Conservation (phyloP, 2,797 vertebrate genomes). For the Pygocentrus nattereri region DNA sequence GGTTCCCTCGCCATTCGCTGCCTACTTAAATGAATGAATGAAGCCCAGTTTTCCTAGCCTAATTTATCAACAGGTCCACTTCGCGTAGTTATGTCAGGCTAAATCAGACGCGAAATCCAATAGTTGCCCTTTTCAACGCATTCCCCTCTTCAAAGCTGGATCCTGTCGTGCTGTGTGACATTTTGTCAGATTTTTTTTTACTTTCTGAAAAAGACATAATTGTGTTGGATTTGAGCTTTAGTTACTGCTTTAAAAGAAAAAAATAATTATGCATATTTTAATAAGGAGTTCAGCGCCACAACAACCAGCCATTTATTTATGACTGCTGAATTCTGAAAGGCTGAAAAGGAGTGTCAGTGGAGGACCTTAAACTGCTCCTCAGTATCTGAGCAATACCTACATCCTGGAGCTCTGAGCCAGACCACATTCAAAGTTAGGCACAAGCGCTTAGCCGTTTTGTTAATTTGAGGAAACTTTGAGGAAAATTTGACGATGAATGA, state of each 20-base stretch:
- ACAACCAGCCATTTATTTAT: background rate
- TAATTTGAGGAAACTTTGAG: background rate
- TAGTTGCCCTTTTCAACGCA: conserved; percentile 71
- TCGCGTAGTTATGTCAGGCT: background rate
- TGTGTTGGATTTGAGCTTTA: conserved; percentile 68
- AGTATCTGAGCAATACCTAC: too few species aligned
- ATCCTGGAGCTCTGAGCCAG: background rate
- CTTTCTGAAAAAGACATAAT: conserved; percentile 12
- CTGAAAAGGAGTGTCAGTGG: background rate
- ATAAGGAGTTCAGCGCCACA: background rate
- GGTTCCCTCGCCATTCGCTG: too few species aligned
- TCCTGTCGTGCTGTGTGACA: conserved; percentile 80
- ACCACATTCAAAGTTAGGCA: too few species aligned
- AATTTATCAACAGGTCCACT: conserved; percentile 7
- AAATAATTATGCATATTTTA: conserved; percentile 23
- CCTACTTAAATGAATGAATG: background rate
- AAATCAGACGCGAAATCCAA: conserved; percentile 70
- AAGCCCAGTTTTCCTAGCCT: conserved; percentile 50
- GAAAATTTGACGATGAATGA: too few species aligned
- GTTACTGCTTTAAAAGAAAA: background rate
- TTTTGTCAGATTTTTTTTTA: background rate
- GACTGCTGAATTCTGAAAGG: background rate
- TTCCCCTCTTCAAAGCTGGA: conserved; percentile 78
- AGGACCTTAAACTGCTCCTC: too few species aligned
- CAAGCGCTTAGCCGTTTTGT: background rate